Conservation (phyloP, 2,888 invertebrate genomes). For the Oligia latruncula region DNA sequence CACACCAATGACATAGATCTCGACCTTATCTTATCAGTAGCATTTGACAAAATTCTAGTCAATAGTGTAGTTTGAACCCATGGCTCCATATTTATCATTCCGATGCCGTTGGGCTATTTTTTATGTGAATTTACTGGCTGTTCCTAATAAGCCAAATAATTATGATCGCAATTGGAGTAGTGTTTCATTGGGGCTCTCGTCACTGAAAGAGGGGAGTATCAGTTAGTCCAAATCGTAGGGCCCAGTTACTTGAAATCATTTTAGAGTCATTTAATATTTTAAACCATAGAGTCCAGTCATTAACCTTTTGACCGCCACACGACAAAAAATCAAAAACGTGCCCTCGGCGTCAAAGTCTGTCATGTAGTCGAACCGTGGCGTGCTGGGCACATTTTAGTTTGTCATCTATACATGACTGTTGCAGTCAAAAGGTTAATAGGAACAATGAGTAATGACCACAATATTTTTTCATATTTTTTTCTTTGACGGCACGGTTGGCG, state of each 20-base stretch:
- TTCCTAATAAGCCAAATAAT: neutral
- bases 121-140: neutral
- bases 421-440: too few species aligned
- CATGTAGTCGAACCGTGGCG: too few species aligned
- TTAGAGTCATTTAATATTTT: neutral
- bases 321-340: too few species aligned
- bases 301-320: too few species aligned
- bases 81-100: neutral
- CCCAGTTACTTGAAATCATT: neutral
- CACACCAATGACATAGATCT: neutral
- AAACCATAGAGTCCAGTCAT: neutral
- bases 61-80: neutral
- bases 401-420: too few species aligned
- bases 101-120: neutral
- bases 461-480: too few species aligned
- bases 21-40: too few species aligned
- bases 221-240: neutral
- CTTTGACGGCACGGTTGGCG: too few species aligned
- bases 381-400: too few species aligned
- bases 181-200: too few species aligned
- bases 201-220: neutral
- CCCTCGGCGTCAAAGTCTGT: too few species aligned
- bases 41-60: too few species aligned
- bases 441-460: neutral
- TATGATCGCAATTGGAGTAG: neutral